These are phyloP conservation scores for Caenorhabditis elegans DNA, from an alignment of 1,140 invertebrate genomes.

Conservation along the genomic window WBcel235 BX284605.5:7112501-7113000, in stretches of 20 bases:
- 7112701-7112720: background rate
- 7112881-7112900: conserved; percentile 64
- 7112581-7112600: background rate
- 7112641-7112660: background rate
- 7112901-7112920: conserved; percentile 63
- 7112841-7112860: no score
- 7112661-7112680: background rate
- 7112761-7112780: no score
- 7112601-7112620: background rate
- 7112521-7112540: background rate
- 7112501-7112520: background rate
- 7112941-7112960: conserved; percentile 62
- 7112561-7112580: background rate
- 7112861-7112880: no score
- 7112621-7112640: background rate
- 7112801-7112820: no score
- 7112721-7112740: background rate
- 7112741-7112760: no score
- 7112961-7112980: conserved; percentile 59
- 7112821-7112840: no score
- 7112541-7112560: background rate
- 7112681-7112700: background rate
- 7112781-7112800: no score
- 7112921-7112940: conserved; percentile 64
- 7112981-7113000: conserved; percentile 58